Evolutionary conservation across 1,140 invertebrate species (phyloP).

Genomic region (Sesamia nonagrioides): DNA sequence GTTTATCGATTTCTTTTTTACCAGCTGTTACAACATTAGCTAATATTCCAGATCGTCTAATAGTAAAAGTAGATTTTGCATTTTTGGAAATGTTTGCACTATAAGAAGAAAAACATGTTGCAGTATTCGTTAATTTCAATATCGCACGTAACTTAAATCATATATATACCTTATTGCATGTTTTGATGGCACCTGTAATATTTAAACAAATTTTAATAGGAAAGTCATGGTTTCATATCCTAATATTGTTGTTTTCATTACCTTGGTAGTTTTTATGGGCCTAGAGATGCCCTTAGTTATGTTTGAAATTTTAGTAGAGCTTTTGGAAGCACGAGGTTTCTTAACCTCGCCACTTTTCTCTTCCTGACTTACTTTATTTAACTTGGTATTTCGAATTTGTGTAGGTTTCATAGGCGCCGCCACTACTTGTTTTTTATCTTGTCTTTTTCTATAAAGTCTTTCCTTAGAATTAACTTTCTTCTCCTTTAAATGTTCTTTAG

Average conservation of each 20-base stretch:
- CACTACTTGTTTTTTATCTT: conserved; percentile 19
- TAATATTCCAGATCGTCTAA: conserved; percentile 23
- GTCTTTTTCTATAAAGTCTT: conserved; percentile 34
- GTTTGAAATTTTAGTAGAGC: neutral
- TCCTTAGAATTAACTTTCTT: conserved; percentile 56
- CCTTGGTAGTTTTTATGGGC: conserved; percentile 27
- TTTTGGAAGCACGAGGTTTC: neutral
- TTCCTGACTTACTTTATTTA: conserved; percentile 26
- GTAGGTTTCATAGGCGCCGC: conserved; percentile 21
- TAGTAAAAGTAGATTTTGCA: conserved; percentile 48
- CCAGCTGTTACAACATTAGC: conserved; percentile 1
- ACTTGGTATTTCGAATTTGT: neutral
- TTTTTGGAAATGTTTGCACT: conserved; percentile 60
- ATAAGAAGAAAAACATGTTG: conserved; percentile 46
- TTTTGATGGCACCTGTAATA: conserved; percentile 69
- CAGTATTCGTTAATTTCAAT: conserved; percentile 2
- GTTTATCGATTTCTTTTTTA: conserved; percentile 47
- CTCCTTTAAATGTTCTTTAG: conserved; percentile 55
- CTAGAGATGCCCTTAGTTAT: neutral
- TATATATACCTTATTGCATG: conserved; percentile 58
- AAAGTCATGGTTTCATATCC: no score
- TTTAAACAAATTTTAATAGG: conserved; percentile 24
- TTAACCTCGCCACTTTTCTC: neutral
- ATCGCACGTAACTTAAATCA: neutral
- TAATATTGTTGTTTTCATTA: conserved; percentile 20